Base-by-base conservation (phyloP, 2,113 vertebrate species). In the Gnathonemus longibarbis region DNA sequence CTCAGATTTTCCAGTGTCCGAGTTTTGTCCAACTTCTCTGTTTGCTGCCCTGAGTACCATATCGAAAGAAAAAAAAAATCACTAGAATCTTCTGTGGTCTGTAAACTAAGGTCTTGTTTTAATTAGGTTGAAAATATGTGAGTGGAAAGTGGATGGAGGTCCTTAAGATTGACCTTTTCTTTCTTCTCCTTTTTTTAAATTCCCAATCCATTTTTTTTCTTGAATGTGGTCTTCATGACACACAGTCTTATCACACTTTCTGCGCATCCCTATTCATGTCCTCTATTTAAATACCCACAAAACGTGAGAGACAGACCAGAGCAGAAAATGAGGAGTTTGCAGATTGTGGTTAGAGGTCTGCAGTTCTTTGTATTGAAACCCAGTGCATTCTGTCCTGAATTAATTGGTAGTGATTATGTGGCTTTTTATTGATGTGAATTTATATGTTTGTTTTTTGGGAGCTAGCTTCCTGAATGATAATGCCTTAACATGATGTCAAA, bases 331-430 rank as follows among this genome's bases (percentile, higher is more conserved):
- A 66, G 3, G 56, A 93, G 21, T 24, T 35, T 17, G 24, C 11
- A 77, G 66, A 27, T 9, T 58, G 90, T 49, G 5, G 8, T 15
- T 19, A 49, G 42, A 89, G 42, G 31, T 42, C 52, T 90, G 85
- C 90, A 80, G 89, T 27, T 93, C 19, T 95, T 95, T 92, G 91
- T 94, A 94, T 93, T 93, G 91, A 92, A 93, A 91, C 89, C 86
- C 91, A 87, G 86, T 91, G 80, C 91, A 92, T 94, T 94, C 92
- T 91, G 91, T 24, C n/a, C 90, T 70, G 89, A 90, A 91, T 94
- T 94, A 94, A 95, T 95, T 94, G 94, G 94, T 93, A 90, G 91
- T 93, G 95, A 94, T 93, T 94, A 92, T 95, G 92, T 92, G 91
- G 91, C 93, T 94, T 94, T 90, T 91, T 92, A 48, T n/a, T 45